phyloP scores from a whole-genome alignment of 2,797 vertebrate genomes.

The Poecilia velifera region DNA sequence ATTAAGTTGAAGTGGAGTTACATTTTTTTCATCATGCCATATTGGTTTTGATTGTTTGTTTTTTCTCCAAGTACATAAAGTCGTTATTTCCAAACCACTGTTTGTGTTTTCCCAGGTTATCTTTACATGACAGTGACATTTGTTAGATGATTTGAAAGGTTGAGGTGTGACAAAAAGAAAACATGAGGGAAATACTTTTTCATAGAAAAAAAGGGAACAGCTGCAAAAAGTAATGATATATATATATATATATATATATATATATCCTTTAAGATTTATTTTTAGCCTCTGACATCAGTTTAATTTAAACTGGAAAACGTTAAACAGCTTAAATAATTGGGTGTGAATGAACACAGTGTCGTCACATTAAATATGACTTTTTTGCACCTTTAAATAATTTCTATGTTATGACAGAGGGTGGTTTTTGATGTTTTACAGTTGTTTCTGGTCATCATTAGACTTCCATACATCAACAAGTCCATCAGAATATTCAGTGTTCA shows the following conservation, averaged over 20 bases:
- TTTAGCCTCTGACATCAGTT: not conserved
- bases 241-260: not conserved
- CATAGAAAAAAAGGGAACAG: too few relatives aligned
- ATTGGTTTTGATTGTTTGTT: not conserved
- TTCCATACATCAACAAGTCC: not conserved
- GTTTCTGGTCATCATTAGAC: not conserved
- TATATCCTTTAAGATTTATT: not conserved
- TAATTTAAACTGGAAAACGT: not conserved
- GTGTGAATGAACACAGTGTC: not conserved
- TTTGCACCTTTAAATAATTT: not conserved
- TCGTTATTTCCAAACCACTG: not conserved
- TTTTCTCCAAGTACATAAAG: not conserved
- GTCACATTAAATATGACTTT: not conserved
- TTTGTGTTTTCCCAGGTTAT: not conserved
- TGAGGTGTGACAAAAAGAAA: not conserved
- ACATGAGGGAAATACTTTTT: not conserved
- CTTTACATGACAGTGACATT: not conserved
- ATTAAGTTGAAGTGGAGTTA: not conserved
- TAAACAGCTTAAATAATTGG: not conserved
- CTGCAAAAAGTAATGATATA: not conserved
- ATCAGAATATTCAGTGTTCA: not conserved
- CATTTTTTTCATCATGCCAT: not conserved
- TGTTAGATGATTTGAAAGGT: not conserved
- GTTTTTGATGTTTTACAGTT: not conserved
- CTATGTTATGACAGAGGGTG: not conserved